Conservation (phyloP, 2,797 vertebrate species). For the Micromesistius poutassou region DNA sequence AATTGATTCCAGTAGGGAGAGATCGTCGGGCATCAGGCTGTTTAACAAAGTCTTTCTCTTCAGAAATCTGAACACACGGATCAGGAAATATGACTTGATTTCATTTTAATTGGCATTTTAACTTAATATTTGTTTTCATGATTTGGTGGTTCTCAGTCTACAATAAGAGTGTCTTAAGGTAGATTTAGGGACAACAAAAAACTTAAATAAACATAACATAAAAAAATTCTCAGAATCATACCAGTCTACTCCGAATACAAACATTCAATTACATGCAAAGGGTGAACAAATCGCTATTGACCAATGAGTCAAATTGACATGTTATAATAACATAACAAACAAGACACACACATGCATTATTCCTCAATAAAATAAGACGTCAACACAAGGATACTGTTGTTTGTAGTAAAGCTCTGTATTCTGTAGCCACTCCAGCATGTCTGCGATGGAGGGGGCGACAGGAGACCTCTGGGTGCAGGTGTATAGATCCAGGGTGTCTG, state of each 20-base stretch:
- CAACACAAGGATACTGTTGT: constrained; percentile 79
- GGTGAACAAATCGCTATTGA: no score
- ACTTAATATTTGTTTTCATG: no score
- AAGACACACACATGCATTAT: background rate
- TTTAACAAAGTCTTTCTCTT: constrained; percentile 78
- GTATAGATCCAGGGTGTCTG: constrained; percentile 54
- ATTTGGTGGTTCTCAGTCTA: no score
- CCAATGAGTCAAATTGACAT: background rate
- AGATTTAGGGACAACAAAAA: no score
- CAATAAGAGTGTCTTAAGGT: no score
- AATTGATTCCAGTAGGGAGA: constrained; percentile 69
- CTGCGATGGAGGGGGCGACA: constrained; percentile 76
- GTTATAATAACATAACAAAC: background rate
- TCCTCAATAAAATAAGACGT: background rate
- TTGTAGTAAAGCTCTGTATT: constrained; percentile 82
- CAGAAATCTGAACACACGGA: constrained; percentile 70
- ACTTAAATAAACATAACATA: no score
- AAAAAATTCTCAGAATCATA: no score
- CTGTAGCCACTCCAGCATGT: constrained; percentile 87
- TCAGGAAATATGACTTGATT: constrained; percentile 41
- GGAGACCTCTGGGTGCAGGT: constrained; percentile 61
- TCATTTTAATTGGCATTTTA: background rate
- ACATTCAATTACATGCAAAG: no score
- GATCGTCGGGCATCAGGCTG: constrained; percentile 63
- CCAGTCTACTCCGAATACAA: no score